Evolutionary conservation across 2,888 invertebrate genomes (phyloP), one percentile per base, ranked within the genome.

Genomic region (Furcula furcula): DNA sequence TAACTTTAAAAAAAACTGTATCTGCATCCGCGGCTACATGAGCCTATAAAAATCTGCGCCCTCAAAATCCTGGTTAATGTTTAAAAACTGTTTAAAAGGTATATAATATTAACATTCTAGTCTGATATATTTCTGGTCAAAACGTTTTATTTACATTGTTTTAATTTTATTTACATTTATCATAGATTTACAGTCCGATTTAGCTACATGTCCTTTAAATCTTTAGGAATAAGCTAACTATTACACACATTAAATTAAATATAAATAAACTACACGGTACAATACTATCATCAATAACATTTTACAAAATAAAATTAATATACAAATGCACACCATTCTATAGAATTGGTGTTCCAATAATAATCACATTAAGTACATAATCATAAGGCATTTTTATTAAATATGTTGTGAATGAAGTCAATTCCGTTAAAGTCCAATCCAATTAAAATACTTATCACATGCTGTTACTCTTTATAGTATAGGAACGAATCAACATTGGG

Each of bases 181-280:
- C n/a, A n/a, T n/a, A n/a, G n/a, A n/a, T n/a, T n/a, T n/a, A n/a
- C n/a, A n/a, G n/a, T n/a, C n/a, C n/a, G n/a, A n/a, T n/a, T n/a
- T n/a, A n/a, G n/a, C n/a, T n/a, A n/a, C n/a, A n/a, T n/a, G n/a
- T n/a, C n/a, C n/a, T n/a, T n/a, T n/a, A n/a, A n/a, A n/a, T n/a
- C n/a, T n/a, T n/a, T n/a, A n/a, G n/a, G n/a, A n/a, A n/a, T n/a
- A n/a, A n/a, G n/a, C n/a, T n/a, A n/a, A n/a, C 20, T 20, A 20
- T 32, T 29, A 52, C 19, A 22, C 25, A 44, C 49, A 46, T 44
- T 46, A 40, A 46, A 46, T 40, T 23, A 37, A 33, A 27, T 33
- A 44, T n/a, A n/a, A n/a, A n/a, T n/a, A 39, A 33, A 26, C 23
- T 38, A 32, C 25, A 31, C 29, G 31, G 34, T 34, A 26, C 34